phyloP scores from a whole-genome alignment of 2,797 vertebrate species.

The Eidolon dupreanum region DNA sequence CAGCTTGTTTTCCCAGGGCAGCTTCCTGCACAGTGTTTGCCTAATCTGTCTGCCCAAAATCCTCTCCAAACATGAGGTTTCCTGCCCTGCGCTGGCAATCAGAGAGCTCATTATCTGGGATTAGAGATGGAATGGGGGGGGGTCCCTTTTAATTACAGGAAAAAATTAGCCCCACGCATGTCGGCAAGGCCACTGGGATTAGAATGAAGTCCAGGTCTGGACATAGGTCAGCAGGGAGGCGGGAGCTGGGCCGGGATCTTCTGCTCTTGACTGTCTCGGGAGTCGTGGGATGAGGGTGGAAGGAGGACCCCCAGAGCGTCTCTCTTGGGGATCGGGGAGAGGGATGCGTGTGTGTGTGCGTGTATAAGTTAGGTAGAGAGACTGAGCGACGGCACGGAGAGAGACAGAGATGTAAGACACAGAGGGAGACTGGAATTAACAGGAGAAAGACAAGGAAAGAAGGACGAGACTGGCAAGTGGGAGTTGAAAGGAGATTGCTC shows the following conservation, averaged over 20 bases:
- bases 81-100: conserved; percentile 84
- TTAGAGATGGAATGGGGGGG: conserved; percentile 80
- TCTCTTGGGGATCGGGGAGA: not conserved
- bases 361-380: not conserved
- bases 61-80: conserved; percentile 85
- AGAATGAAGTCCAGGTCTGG: conserved; percentile 77
- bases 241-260: not conserved
- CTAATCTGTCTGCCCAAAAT: conserved; percentile 83
- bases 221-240: conserved; percentile 66
- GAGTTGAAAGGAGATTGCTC: not conserved
- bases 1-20: conserved; percentile 59
- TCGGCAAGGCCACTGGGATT: conserved; percentile 81
- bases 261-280: not conserved
- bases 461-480: not conserved
- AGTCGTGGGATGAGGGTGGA: not conserved
- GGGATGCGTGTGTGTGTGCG: too few relatives aligned
- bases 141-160: conserved; percentile 87
- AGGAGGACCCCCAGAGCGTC: not conserved
- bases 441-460: not conserved
- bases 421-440: not conserved
- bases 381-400: not conserved
- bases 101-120: conserved; percentile 88
- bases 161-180: conserved; percentile 83
- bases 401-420: not conserved
- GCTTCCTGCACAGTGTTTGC: conserved; percentile 82